Evolutionary conservation across 2,888 invertebrate genomes (phyloP).

Genomic region (Apomyelois bistriatella): DNA sequence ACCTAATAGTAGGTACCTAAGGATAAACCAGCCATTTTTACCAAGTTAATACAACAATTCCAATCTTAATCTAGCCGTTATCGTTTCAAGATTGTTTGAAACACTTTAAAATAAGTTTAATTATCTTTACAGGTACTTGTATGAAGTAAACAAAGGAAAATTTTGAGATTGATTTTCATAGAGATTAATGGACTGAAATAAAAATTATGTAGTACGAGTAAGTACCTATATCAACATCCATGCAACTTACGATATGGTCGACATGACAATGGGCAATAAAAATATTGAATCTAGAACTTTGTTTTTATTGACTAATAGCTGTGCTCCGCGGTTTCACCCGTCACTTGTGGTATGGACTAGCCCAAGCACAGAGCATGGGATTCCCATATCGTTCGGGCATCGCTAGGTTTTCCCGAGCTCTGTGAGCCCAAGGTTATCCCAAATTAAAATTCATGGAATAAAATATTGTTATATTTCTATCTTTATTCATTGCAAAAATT

Average conservation of each 20-base stretch:
- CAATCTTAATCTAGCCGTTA: background rate
- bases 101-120: constrained; percentile 19
- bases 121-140: constrained; percentile 49
- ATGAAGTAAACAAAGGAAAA: constrained; percentile 26
- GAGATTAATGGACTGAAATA: constrained; percentile 15
- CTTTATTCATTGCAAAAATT: too few species aligned
- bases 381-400: too few species aligned
- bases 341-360: too few species aligned
- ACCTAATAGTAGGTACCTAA: too few species aligned
- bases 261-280: background rate
- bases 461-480: too few species aligned
- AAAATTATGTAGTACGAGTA: background rate
- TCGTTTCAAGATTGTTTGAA: background rate
- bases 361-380: too few species aligned
- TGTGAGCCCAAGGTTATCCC: too few species aligned
- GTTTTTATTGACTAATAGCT: too few species aligned
- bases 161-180: constrained; percentile 4
- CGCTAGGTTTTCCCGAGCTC: too few species aligned
- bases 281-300: background rate
- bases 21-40: background rate
- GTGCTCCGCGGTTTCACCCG: too few species aligned
- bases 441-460: too few species aligned
- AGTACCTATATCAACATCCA: too few species aligned
- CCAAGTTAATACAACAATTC: background rate
- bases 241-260: background rate